Conservation (phyloP, 2,797 vertebrate genomes). For the Glossophaga mutica region DNA sequence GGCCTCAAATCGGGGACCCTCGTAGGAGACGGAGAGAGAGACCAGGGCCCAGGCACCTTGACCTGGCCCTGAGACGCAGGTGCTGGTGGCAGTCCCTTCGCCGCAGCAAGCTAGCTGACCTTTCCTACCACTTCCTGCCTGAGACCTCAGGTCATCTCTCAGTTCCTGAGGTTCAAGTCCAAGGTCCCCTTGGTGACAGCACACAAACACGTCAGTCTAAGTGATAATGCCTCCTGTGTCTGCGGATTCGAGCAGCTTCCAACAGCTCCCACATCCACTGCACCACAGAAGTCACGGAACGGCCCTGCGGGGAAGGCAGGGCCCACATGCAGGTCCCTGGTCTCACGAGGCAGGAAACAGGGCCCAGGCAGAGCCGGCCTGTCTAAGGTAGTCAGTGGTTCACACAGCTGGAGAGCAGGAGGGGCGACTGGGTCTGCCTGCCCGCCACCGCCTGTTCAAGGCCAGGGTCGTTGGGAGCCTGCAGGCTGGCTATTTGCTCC, state of each 20-base stretch:
- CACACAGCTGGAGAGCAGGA: not conserved
- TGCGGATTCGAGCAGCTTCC: not conserved
- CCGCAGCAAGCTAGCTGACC: not conserved
- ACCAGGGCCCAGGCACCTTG: not conserved
- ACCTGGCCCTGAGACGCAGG: not conserved
- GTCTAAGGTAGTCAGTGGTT: not conserved
- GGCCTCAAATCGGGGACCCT: not conserved
- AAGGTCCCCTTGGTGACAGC: not conserved
- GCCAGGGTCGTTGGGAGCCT: not conserved
- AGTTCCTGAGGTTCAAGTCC: not conserved
- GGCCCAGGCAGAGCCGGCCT: not conserved
- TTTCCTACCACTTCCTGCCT: not conserved
- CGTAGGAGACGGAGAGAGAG: not conserved
- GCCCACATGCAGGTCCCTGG: not conserved
- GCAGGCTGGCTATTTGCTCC: not conserved
- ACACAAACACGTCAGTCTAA: not conserved
- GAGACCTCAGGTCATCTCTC: not conserved
- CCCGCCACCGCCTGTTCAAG: not conserved
- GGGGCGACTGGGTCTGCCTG: not conserved
- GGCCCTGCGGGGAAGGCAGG: not conserved
- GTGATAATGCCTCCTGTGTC: not conserved
- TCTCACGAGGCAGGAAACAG: not conserved
- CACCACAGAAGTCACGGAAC: not conserved
- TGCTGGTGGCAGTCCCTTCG: accelerated
- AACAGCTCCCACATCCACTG: not conserved